phyloP scores from a whole-genome alignment of 2,113 vertebrate genomes.

The Brachypteracias leptosomus region DNA sequence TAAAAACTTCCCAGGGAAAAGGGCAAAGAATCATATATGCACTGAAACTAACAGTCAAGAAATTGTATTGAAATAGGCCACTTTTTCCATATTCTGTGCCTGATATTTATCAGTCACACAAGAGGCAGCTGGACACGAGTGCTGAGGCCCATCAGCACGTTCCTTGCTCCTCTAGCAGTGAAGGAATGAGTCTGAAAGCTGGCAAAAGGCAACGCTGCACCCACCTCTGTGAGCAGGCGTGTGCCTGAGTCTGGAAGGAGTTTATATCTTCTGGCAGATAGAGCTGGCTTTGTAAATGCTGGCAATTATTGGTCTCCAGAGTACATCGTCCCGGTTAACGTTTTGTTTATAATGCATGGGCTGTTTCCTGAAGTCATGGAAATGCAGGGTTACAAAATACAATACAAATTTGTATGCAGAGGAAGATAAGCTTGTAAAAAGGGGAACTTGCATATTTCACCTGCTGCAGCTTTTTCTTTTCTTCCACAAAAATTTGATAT shows the following conservation, averaged over 20 bases:
- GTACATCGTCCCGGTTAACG: neutral
- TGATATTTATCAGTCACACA: neutral
- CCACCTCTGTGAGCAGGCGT: neutral
- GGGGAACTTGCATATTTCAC: neutral
- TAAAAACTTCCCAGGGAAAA: neutral
- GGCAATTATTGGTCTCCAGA: neutral
- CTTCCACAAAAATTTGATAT: constrained; percentile 33
- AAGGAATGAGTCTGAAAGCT: neutral
- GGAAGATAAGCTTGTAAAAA: neutral
- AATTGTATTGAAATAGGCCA: neutral
- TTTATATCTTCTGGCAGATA: neutral
- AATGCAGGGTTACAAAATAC: neutral
- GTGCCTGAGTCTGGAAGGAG: neutral
- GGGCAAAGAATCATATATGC: neutral
- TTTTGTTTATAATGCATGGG: neutral
- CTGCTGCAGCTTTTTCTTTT: neutral
- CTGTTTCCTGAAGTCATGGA: neutral
- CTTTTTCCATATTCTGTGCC: neutral
- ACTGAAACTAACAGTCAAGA: neutral
- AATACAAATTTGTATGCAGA: neutral
- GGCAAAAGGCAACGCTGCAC: neutral
- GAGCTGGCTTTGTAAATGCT: neutral
- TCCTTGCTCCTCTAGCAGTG: neutral
- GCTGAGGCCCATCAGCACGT: neutral
- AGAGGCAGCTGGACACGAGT: neutral